Evolutionary conservation across 2,888 invertebrate species (phyloP).

Genomic region (Petrophora chlorosata): DNA sequence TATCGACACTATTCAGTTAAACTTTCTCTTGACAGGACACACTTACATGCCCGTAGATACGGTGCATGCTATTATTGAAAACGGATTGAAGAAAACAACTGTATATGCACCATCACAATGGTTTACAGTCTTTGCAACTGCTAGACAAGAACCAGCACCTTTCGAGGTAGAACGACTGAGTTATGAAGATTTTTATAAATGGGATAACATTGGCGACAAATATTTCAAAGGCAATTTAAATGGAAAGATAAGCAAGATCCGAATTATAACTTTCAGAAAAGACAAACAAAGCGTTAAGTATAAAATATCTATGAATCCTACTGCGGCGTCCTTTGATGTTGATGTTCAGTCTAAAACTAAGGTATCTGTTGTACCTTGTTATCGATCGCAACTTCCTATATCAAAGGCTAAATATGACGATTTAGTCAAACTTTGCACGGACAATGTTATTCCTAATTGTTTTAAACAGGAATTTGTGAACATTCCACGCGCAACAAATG

Average conservation of each 20-base stretch:
- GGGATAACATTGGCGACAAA: conserved; percentile 35
- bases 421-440: too few relatives aligned
- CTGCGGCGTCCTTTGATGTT: too few relatives aligned
- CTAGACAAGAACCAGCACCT: conserved; percentile 33
- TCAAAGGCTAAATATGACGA: too few relatives aligned
- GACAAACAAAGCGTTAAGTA: conserved; percentile 16
- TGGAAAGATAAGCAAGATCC: conserved; percentile 38
- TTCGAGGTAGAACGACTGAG: conserved; percentile 31
- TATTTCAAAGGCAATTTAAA: conserved; percentile 35
- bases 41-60: background rate
- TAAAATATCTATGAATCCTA: conserved; percentile 29
- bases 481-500: too few relatives aligned
- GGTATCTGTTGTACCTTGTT: too few relatives aligned
- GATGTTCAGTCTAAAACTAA: background rate
- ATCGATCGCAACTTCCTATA: too few relatives aligned
- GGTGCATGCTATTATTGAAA: background rate
- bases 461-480: too few relatives aligned
- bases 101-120: conserved; percentile 49
- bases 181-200: conserved; percentile 35
- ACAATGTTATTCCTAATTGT: too few relatives aligned
- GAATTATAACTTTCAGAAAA: conserved; percentile 35
- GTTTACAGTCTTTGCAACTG: conserved; percentile 39
- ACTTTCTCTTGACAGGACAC: conserved; percentile 41
- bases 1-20: conserved; percentile 36
- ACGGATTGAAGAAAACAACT: conserved; percentile 8